A percentile compares a stretch with the other conserved stretches of the same genome.
Evolutionary conservation across 1,140 invertebrate species (phyloP).

Genomic region (Reticulitermes speratus): DNA sequence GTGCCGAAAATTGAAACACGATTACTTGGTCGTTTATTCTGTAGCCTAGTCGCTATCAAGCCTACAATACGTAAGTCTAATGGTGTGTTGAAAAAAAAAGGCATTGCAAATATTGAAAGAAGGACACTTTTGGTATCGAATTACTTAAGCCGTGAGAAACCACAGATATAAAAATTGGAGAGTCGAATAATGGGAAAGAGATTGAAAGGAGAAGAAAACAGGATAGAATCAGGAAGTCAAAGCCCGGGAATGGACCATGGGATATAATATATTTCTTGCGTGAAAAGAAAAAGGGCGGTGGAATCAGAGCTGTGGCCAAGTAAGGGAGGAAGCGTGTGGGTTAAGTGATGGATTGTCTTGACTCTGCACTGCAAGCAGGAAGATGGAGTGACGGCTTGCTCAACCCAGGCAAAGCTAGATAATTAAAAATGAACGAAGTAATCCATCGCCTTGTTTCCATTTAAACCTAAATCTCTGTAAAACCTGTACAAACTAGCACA

Average conservation of each 20-base stretch:
- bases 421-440: slow-evolving; percentile 17
- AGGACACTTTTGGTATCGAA: background rate
- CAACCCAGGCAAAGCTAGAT: background rate
- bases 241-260: background rate
- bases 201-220: background rate
- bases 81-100: background rate
- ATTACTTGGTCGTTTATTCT: too few relatives aligned
- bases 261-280: slow-evolving; percentile 5
- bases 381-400: background rate
- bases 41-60: too few relatives aligned
- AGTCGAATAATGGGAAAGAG: background rate
- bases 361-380: background rate
- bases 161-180: background rate
- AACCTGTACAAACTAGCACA: background rate
- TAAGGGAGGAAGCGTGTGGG: background rate
- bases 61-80: background rate
- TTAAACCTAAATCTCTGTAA: background rate
- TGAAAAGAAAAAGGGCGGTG: background rate
- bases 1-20: too few relatives aligned
- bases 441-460: background rate
- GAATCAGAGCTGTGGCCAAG: slow-evolving; percentile 4
- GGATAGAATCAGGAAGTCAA: background rate
- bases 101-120: background rate
- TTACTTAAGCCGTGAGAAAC: background rate
- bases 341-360: slow-evolving; percentile 15